A percentile compares a stretch with the other conserved stretches of the same genome.
Conservation (phyloP, 2,888 invertebrate species). For the Acanthopleura granulata region DNA sequence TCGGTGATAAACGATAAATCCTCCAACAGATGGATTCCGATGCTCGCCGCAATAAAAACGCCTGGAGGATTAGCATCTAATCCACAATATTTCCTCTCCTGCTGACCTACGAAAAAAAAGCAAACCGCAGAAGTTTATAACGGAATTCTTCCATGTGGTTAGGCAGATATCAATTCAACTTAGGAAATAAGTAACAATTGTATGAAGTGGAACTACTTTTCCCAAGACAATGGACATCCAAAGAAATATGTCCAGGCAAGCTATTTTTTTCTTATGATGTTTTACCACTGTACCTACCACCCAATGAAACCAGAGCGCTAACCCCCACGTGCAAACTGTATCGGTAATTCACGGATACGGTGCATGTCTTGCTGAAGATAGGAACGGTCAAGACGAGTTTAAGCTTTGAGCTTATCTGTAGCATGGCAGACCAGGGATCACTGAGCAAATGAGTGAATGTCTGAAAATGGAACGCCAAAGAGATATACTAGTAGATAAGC, state of each 20-base stretch:
- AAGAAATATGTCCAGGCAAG: neutral
- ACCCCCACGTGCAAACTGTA: no score
- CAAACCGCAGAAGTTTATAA: neutral
- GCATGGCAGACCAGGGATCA: neutral
- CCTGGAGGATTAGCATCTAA: conserved; percentile 36
- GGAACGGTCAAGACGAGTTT: neutral
- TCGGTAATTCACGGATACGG: neutral
- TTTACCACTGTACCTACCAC: conserved; percentile 1
- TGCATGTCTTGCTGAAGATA: neutral
- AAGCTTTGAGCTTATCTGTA: neutral
- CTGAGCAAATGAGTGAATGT: neutral
- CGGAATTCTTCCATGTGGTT: neutral
- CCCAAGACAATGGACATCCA: no score
- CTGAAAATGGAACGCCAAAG: no score
- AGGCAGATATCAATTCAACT: neutral
- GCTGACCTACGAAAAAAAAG: conserved; percentile 24
- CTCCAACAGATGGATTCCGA: conserved; percentile 31
- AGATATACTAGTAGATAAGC: no score
- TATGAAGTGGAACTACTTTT: no score
- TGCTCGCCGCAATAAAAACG: conserved; percentile 27
- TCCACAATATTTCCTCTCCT: conserved; percentile 34
- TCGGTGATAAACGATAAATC: conserved; percentile 33
- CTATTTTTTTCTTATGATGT: neutral
- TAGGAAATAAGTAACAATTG: neutral
- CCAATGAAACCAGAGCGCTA: neutral